A percentile compares a stretch with the other conserved stretches of the same genome.
Evolutionary conservation across 2,797 vertebrate species (phyloP).

Genomic region (Threskiornis aethiopicus): DNA sequence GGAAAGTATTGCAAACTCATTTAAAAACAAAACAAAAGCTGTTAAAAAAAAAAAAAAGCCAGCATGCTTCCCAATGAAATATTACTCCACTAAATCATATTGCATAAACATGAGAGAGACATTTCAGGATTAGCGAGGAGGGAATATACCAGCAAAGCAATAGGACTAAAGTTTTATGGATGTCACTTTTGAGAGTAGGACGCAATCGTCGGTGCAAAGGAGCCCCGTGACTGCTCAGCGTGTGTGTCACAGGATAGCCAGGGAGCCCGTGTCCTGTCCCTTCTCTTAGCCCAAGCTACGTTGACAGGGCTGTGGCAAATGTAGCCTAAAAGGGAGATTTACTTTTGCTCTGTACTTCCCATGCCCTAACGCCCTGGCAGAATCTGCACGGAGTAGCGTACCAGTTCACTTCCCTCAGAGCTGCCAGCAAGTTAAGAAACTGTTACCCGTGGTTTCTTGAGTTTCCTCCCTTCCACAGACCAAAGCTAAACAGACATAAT

Average conservation of each 20-base stretch:
- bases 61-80: background rate
- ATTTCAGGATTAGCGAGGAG: background rate
- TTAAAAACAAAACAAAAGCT: background rate
- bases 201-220: accelerated
- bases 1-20: background rate
- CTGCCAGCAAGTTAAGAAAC: background rate
- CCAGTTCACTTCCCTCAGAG: background rate
- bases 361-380: background rate
- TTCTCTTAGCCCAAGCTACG: background rate
- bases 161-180: background rate
- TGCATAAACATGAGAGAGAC: background rate
- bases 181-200: background rate
- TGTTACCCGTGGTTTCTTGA: background rate
- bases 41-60: background rate
- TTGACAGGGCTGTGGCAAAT: background rate
- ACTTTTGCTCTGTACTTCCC: background rate
- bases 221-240: background rate
- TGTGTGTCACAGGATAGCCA: background rate
- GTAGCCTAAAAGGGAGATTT: background rate
- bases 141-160: background rate
- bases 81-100: background rate
- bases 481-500: background rate
- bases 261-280: background rate
- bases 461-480: background rate
- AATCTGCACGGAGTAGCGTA: background rate